A percentile compares a stretch with the other conserved stretches of the same genome.
These are phyloP conservation scores for Cryptocheilus praepositus DNA, from an alignment of 2,888 invertebrate genomes.

Conservation along the genomic window DNA sequence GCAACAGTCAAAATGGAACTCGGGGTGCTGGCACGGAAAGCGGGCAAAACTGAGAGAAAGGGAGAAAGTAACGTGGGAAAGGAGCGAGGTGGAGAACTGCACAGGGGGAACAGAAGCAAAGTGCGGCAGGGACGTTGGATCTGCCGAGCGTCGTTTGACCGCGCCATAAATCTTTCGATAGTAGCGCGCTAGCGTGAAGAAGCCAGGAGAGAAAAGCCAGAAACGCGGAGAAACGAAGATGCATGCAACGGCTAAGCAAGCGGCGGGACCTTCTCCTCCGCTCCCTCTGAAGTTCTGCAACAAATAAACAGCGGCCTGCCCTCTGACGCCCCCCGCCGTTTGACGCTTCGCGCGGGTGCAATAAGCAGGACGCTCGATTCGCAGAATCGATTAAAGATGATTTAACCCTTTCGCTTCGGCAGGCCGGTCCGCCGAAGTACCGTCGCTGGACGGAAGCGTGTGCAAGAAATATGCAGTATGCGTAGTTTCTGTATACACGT, in stretches of 20 bases:
- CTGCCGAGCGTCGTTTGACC: slow-evolving; percentile 54
- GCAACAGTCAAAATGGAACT: too few relatives aligned
- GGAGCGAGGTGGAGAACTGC: not conserved
- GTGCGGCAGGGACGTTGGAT: slow-evolving; percentile 19
- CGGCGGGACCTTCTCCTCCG: slow-evolving; percentile 8
- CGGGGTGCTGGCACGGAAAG: slow-evolving; percentile 17
- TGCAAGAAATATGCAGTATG: too few relatives aligned
- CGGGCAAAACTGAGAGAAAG: slow-evolving; percentile 7
- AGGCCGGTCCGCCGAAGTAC: too few relatives aligned
- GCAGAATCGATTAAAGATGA: slow-evolving; percentile 56
- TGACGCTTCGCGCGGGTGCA: slow-evolving; percentile 31
- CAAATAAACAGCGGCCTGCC: slow-evolving; percentile 45
- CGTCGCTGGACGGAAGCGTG: too few relatives aligned
- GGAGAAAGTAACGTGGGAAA: slow-evolving; percentile 15
- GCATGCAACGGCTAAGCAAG: slow-evolving; percentile 32
- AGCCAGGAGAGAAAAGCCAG: slow-evolving; percentile 6
- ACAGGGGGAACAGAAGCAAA: too few relatives aligned
- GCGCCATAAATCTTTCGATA: slow-evolving; percentile 60
- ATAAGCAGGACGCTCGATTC: slow-evolving; percentile 35
- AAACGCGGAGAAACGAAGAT: slow-evolving; percentile 42
- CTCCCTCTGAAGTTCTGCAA: slow-evolving; percentile 35
- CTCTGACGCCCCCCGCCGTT: slow-evolving; percentile 21
- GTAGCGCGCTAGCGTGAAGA: not conserved
- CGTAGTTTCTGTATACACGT: too few relatives aligned
- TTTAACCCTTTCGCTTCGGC: too few relatives aligned